Evolutionary conservation across 2,888 invertebrate species (phyloP).

Genomic region (Folsomia manolachei): DNA sequence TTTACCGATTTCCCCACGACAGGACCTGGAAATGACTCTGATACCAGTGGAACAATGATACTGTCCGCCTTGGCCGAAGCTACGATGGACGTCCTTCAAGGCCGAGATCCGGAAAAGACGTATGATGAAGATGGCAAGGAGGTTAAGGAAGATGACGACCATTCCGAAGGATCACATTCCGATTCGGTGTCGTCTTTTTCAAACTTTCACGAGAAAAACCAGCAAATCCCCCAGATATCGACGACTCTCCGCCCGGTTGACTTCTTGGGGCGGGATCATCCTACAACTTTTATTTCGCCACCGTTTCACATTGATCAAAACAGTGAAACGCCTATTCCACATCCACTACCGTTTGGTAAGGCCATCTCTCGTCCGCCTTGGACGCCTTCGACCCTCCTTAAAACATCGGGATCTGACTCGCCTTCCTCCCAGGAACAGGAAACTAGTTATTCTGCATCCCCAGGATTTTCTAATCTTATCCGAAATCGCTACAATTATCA

Average conservation of each 20-base stretch:
- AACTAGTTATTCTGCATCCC: no score
- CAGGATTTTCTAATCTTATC: not conserved
- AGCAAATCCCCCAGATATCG: not conserved
- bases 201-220: not conserved
- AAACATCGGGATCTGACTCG: not conserved
- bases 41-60: constrained; percentile 3
- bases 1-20: not conserved
- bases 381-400: not conserved
- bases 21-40: constrained; percentile 9
- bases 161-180: no score
- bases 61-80: constrained; percentile 17
- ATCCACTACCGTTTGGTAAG: not conserved
- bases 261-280: not conserved
- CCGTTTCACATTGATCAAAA: not conserved
- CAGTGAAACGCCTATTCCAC: no score
- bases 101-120: not conserved
- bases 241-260: not conserved
- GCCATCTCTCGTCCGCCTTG: not conserved
- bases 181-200: not conserved
- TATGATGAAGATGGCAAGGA: not conserved
- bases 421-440: no score
- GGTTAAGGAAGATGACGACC: no score
- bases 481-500: not conserved
- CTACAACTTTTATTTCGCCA: not conserved
- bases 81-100: not conserved